Evolutionary conservation across 2,888 invertebrate genomes (phyloP), one percentile per base, ranked within the genome.

Genomic region (Pristionchus japonicus): DNA sequence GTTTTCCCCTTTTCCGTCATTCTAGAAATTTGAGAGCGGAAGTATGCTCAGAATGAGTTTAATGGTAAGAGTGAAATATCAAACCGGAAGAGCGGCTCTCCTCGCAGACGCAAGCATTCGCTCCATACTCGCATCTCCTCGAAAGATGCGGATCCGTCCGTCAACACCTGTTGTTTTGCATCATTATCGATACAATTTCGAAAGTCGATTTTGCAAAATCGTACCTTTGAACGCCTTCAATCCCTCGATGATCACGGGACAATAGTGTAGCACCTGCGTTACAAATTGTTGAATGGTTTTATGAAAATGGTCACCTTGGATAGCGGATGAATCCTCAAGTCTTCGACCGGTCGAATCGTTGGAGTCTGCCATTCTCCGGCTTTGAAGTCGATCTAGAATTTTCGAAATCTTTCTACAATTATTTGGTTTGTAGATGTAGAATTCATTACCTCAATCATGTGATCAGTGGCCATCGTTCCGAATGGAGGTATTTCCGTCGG

Each of bases 121-220:
- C 89, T 96, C 96, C 97, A 98, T 97, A 95, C 98, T 98, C 94
- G 97, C 95, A 87, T 97, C 97, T 0, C 98, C 98, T 80, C 99
- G 96, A 95, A 98, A 99, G 93, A 98, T 95, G 91, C 98, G 96
- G 91, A 99, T 97, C 95, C 96, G 97, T 86, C 97, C 97, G 95
- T 98, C 98, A 11, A 96, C 96, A 13, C 98, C 98, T 86, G 40
- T 1, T n/a, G n/a, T n/a, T n/a, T n/a, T n/a, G n/a, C n/a, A n/a
- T 23, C 9, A 40, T 2, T 40, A 23, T 40, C 4, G 40, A 15
- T 37, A 9, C 43, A 80, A n/a, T 40, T 74, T 74, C 43, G 23
- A 9, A 74, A 40, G 6, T 34, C 7, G 9, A 37, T 40, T 20
- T 37, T 9, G 31, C 1, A 3, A 40, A 74, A 74, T 4, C 0